Conservation (phyloP, 2,113 vertebrate species). For the Melanotaenia duboulayi region DNA sequence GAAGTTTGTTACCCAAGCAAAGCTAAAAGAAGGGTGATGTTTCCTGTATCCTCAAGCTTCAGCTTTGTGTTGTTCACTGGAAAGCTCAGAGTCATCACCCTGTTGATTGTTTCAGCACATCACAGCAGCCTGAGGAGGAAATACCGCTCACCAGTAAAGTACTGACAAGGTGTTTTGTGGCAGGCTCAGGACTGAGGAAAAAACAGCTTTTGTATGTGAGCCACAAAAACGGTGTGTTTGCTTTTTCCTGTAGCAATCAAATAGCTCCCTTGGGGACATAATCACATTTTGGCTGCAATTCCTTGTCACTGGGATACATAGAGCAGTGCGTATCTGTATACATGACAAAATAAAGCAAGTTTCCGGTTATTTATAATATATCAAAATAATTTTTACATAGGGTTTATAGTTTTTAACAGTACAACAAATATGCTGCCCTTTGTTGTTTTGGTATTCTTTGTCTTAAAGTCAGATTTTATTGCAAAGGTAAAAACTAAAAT, state of each 20-base stretch:
- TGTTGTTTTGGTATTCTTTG: neutral
- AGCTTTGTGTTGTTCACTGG: slow-evolving; percentile 31
- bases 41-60: slow-evolving; percentile 45
- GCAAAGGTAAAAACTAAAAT: too few relatives aligned
- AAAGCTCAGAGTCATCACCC: slow-evolving; percentile 22
- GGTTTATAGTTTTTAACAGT: neutral
- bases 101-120: slow-evolving; percentile 39
- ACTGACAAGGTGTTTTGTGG: slow-evolving; percentile 36
- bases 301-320: neutral
- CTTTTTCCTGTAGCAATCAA: slow-evolving; percentile 26
- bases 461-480: neutral
- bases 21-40: slow-evolving; percentile 29
- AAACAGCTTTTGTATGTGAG: slow-evolving; percentile 35
- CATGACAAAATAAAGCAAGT: neutral
- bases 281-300: neutral
- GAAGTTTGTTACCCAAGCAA: slow-evolving; percentile 21
- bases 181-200: slow-evolving; percentile 14
- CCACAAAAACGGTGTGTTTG: slow-evolving; percentile 16
- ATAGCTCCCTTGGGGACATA: slow-evolving; percentile 13
- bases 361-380: neutral
- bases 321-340: neutral
- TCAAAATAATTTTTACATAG: slow-evolving; percentile 8
- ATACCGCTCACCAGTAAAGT: slow-evolving; percentile 20
- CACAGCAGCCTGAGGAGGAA: slow-evolving; percentile 26
- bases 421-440: too few relatives aligned